These are phyloP conservation scores for Cryptoblepharus egeriae DNA, from an alignment of 2,797 vertebrate genomes.

Conservation along the genomic window DNA sequence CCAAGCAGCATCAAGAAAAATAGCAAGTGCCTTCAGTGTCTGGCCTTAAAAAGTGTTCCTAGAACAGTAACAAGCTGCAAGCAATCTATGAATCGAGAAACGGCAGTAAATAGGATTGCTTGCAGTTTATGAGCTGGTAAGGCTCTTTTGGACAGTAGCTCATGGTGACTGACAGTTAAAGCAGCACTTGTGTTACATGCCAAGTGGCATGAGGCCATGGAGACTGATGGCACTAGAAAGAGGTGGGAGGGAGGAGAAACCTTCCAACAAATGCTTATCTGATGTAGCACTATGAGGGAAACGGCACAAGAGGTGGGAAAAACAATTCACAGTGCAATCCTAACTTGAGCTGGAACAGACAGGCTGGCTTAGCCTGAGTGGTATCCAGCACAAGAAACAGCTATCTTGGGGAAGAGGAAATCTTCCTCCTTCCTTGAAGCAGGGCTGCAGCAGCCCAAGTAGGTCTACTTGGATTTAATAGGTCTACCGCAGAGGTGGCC, in stretches of 20 bases:
- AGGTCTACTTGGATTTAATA: too few species aligned
- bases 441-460: too few species aligned
- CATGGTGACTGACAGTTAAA: slow-evolving; percentile 69
- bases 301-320: slow-evolving; percentile 41
- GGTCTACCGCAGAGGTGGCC: too few species aligned
- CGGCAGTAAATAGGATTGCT: slow-evolving; percentile 73
- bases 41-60: slow-evolving; percentile 59
- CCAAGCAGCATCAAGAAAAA: slow-evolving; percentile 64
- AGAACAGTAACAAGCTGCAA: slow-evolving; percentile 68
- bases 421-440: too few species aligned
- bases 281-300: slow-evolving; percentile 23
- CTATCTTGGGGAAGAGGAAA: too few species aligned
- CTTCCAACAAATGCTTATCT: slow-evolving; percentile 39
- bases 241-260: not conserved
- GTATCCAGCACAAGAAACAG: too few species aligned
- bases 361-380: too few species aligned
- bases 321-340: slow-evolving; percentile 53
- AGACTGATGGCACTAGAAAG: slow-evolving; percentile 35
- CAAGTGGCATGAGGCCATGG: slow-evolving; percentile 58
- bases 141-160: slow-evolving; percentile 62
- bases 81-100: slow-evolving; percentile 69
- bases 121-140: slow-evolving; percentile 74
- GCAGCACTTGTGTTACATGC: slow-evolving; percentile 56
- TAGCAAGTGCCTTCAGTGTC: slow-evolving; percentile 43
- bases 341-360: too few species aligned